Conservation (phyloP, 30 jellyfish, hydroid and myxozoan species). For the Catostylus mosaicus region DNA sequence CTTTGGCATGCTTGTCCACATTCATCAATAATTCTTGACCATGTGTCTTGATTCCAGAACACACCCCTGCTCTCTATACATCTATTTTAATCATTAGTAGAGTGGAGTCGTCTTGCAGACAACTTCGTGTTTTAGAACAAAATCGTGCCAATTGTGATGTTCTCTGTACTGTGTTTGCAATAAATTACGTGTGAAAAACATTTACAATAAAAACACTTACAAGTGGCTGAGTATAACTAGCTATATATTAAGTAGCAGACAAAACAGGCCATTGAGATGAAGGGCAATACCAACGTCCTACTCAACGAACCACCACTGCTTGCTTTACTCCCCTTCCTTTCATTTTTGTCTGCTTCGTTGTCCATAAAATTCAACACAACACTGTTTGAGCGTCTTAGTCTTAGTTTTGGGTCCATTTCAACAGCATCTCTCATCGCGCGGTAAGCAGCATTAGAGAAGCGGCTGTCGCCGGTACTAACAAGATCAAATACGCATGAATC, state of each 20-base stretch:
- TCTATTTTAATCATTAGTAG: no score
- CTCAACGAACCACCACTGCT: background rate
- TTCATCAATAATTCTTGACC: no score
- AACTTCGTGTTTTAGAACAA: background rate
- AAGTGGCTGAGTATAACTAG: conserved; percentile 16
- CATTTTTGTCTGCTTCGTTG: background rate
- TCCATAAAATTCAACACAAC: conserved; percentile 58
- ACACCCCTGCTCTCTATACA: no score
- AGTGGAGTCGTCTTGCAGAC: background rate
- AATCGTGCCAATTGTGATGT: conserved; percentile 16
- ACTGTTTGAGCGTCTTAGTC: conserved; percentile 84
- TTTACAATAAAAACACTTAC: conserved; percentile 29
- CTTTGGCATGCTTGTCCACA: no score
- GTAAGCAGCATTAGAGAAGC: conserved; percentile 79
- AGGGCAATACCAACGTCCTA: conserved; percentile 25
- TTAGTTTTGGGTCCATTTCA: conserved; percentile 78
- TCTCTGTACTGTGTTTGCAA: conserved; percentile 45
- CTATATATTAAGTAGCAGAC: conserved; percentile 21
- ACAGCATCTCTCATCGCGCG: conserved; percentile 90
- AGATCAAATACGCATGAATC: conserved; percentile 95
- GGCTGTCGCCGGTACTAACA: conserved; percentile 87
- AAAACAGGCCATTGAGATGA: background rate
- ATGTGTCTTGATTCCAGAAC: no score
- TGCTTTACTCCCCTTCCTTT: background rate
- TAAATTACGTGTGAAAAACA: conserved; percentile 61